phyloP scores from a whole-genome alignment of 2,797 vertebrate species.

The Pipistrellus pipistrellus region DNA sequence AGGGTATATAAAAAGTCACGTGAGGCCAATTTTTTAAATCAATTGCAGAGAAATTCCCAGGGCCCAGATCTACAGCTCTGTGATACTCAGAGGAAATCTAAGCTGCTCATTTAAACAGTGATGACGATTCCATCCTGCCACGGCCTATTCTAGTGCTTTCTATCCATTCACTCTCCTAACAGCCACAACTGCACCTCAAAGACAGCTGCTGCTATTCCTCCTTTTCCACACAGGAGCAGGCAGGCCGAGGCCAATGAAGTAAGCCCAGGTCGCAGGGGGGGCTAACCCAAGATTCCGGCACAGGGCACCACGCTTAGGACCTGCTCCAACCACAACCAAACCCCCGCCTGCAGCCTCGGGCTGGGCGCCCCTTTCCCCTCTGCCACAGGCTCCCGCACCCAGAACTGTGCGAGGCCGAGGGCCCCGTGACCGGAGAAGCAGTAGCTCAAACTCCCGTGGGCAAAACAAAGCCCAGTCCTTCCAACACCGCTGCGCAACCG shows the following conservation, averaged over 20 bases:
- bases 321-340: neutral
- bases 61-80: neutral
- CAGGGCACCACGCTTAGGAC: neutral
- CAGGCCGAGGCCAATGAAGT: neutral
- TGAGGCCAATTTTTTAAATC: neutral
- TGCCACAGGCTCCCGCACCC: neutral
- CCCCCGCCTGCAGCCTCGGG: neutral
- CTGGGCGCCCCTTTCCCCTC: neutral
- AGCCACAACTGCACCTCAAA: neutral
- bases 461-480: conserved; percentile 46
- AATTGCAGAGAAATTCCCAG: neutral
- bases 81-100: neutral
- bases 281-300: neutral
- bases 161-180: neutral
- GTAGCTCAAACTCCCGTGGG: neutral
- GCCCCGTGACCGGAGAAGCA: conserved; percentile 31
- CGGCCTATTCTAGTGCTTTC: neutral
- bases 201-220: neutral
- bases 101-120: neutral
- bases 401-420: neutral
- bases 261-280: neutral
- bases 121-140: neutral
- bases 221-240: conserved; percentile 10
- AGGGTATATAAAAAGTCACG: conserved; percentile 27
- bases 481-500: neutral